These are phyloP conservation scores for Norana najaformis DNA, from an alignment of 2,888 invertebrate genomes.

Conservation along the genomic window DNA sequence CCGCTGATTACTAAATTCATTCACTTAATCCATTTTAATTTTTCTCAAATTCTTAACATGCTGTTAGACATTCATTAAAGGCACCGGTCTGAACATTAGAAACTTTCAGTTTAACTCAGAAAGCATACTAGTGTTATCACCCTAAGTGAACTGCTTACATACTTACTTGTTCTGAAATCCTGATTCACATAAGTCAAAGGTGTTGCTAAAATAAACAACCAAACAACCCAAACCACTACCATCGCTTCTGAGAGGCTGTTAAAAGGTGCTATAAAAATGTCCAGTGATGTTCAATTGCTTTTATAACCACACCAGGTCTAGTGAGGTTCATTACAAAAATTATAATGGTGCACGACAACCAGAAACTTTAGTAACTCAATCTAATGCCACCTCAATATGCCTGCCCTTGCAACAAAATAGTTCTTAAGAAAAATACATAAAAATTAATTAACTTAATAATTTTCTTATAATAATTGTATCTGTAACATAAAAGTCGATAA, in stretches of 20 bases:
- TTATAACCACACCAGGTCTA: not conserved
- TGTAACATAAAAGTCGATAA: not conserved
- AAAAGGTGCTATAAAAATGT: not conserved
- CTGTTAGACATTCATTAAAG: not conserved
- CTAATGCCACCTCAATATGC: too few species aligned
- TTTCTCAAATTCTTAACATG: not conserved
- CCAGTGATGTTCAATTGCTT: not conserved
- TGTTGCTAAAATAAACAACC: slow-evolving; percentile 7
- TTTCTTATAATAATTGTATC: not conserved
- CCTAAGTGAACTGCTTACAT: not conserved
- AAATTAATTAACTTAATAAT: not conserved
- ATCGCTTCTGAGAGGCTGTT: not conserved
- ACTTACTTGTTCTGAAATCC: slow-evolving; percentile 13
- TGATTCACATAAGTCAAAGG: slow-evolving; percentile 7
- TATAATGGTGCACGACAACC: not conserved
- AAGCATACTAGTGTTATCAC: not conserved
- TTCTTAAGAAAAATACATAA: not conserved
- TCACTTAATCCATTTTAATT: not conserved
- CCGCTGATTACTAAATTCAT: not conserved
- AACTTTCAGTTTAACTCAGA: not conserved
- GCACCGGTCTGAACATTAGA: not conserved
- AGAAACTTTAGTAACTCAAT: not conserved
- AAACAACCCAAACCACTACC: slow-evolving; percentile 7
- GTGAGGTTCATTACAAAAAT: not conserved
- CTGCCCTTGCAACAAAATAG: not conserved